These are phyloP conservation scores for Pogonomyrmex barbatus DNA, from an alignment of 1,140 invertebrate species.

Conservation along the genomic window DNA sequence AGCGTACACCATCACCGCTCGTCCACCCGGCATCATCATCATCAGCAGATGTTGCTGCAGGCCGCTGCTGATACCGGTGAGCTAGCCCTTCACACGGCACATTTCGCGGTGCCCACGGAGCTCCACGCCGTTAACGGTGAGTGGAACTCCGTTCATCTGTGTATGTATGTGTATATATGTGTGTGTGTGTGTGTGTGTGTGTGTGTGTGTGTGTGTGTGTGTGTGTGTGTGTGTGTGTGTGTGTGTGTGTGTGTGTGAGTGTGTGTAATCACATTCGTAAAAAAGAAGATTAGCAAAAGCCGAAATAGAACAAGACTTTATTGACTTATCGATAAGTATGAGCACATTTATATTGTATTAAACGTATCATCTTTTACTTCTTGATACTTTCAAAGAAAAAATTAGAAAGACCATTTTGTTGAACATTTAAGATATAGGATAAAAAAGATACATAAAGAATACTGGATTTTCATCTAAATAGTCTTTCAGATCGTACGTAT, in stretches of 20 bases:
- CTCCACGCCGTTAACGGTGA: slow-evolving; percentile 80
- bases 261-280: neutral
- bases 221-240: too few species aligned
- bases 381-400: neutral
- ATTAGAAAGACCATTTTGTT: neutral
- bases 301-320: neutral
- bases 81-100: slow-evolving; percentile 79
- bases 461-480: neutral
- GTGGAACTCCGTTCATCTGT: slow-evolving; percentile 61
- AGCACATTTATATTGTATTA: too few species aligned
- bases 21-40: slow-evolving; percentile 86
- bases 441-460: neutral
- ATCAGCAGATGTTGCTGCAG: slow-evolving; percentile 82
- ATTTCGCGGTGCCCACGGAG: slow-evolving; percentile 80
- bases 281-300: neutral
- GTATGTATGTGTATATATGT: neutral
- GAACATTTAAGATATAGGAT: neutral
- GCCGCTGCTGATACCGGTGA: slow-evolving; percentile 84
- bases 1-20: slow-evolving; percentile 93
- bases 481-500: neutral
- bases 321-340: neutral
- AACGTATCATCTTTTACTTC: neutral
- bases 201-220: too few species aligned
- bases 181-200: too few species aligned
- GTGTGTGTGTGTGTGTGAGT: too few species aligned